Conservation (phyloP, 2,888 invertebrate species). For the Pammene aurita region DNA sequence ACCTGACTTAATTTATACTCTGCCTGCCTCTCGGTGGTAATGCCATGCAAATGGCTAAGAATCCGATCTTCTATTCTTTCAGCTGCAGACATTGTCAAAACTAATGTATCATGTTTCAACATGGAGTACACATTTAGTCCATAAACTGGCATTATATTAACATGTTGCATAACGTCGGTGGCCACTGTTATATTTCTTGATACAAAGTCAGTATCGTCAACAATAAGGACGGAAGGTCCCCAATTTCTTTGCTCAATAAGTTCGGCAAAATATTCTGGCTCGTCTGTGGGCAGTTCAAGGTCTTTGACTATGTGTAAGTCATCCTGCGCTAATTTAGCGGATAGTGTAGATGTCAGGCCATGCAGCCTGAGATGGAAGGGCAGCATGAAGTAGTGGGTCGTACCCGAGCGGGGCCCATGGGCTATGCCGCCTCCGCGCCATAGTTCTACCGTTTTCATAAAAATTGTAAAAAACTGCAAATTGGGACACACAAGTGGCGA, state of each 20-base stretch:
- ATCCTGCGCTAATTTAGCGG: slow-evolving; percentile 97
- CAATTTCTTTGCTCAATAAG: slow-evolving; percentile 93
- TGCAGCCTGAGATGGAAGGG: slow-evolving; percentile 89
- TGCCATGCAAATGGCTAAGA: slow-evolving; percentile 86
- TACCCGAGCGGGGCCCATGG: slow-evolving; percentile 96
- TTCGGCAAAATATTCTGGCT: slow-evolving; percentile 89
- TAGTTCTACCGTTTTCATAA: no score
- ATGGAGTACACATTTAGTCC: slow-evolving; percentile 98
- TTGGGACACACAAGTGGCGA: no score
- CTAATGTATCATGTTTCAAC: slow-evolving; percentile 97
- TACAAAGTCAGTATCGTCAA: slow-evolving; percentile 94
- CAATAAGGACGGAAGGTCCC: slow-evolving; percentile 97
- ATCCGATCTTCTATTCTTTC: slow-evolving; percentile 92
- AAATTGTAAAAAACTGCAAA: no score
- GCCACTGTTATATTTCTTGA: slow-evolving; percentile 94
- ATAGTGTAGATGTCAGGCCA: slow-evolving; percentile 92
- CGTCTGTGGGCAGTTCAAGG: slow-evolving; percentile 92
- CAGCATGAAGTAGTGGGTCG: slow-evolving; percentile 96
- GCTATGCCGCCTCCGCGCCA: slow-evolving; percentile 92
- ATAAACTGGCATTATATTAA: slow-evolving; percentile 98
- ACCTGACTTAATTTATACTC: slow-evolving; percentile 86
- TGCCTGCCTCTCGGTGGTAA: slow-evolving; percentile 70
- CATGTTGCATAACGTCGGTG: slow-evolving; percentile 88
- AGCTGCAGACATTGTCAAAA: slow-evolving; percentile 92
- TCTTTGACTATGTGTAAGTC: slow-evolving; percentile 95